These are phyloP conservation scores for Ophthalmolycus amberensis DNA, from an alignment of 2,113 vertebrate genomes.

Conservation along the genomic window DNA sequence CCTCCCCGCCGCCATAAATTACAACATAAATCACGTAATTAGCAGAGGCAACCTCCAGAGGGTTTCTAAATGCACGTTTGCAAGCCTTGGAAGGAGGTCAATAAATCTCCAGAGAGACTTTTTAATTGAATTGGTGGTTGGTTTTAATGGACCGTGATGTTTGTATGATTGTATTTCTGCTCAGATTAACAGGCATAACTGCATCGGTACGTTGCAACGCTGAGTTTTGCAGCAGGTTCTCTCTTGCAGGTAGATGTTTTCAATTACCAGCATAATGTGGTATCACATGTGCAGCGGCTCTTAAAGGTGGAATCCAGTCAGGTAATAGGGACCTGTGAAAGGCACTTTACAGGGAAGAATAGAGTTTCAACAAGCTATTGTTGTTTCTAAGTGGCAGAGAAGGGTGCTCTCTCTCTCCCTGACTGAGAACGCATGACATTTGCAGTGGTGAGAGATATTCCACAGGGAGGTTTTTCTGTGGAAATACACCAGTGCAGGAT, in stretches of 20 bases:
- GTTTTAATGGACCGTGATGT: slow-evolving; percentile 61
- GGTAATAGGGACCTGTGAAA: slow-evolving; percentile 25
- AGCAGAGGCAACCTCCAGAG: slow-evolving; percentile 39
- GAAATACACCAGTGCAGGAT: slow-evolving; percentile 55
- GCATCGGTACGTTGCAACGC: background rate
- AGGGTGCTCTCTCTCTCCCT: slow-evolving; percentile 22
- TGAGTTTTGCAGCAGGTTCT: slow-evolving; percentile 35
- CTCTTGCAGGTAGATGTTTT: slow-evolving; percentile 35
- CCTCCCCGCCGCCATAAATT: slow-evolving; percentile 53
- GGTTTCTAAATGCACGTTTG: slow-evolving; percentile 36
- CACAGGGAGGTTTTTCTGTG: slow-evolving; percentile 32
- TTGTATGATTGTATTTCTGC: slow-evolving; percentile 57
- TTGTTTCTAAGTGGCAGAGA: slow-evolving; percentile 62
- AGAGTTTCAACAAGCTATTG: slow-evolving; percentile 59
- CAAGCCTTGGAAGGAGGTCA: slow-evolving; percentile 56
- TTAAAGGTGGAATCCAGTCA: slow-evolving; percentile 40
- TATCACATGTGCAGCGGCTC: slow-evolving; percentile 21
- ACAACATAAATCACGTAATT: slow-evolving; percentile 71
- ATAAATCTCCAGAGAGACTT: slow-evolving; percentile 51
- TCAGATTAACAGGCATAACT: slow-evolving; percentile 31
- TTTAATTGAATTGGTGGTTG: slow-evolving; percentile 46
- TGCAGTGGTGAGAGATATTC: slow-evolving; percentile 49
- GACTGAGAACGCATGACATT: slow-evolving; percentile 44
- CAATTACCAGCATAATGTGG: background rate
- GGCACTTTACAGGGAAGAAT: slow-evolving; percentile 52